Evolutionary conservation across 2,888 invertebrate species (phyloP).

Genomic region (Lycocerus yunnanus): DNA sequence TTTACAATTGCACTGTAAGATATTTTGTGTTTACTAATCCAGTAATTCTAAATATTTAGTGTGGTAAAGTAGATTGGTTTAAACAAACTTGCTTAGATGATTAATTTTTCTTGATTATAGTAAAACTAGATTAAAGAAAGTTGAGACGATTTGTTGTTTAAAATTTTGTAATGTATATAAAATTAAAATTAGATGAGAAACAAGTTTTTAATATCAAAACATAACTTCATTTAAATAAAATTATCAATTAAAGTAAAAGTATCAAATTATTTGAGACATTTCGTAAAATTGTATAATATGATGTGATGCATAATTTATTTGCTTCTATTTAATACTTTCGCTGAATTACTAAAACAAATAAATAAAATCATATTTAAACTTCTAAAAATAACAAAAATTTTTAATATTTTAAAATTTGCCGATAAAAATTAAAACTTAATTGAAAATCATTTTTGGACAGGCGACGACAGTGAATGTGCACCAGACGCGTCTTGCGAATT

Average conservation of each 20-base stretch:
- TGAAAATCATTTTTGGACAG: slow-evolving; percentile 13
- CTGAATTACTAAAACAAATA: background rate
- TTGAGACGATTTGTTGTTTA: background rate
- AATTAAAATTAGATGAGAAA: background rate
- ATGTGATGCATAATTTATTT: background rate
- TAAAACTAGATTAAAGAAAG: background rate
- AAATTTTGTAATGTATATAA: background rate
- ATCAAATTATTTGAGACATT: background rate
- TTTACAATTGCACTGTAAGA: slow-evolving; percentile 27
- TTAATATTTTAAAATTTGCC: background rate
- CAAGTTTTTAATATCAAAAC: background rate
- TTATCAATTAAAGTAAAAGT: background rate
- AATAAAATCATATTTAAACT: background rate
- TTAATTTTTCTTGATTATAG: background rate
- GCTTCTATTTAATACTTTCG: background rate
- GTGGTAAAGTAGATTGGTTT: background rate
- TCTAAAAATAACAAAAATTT: background rate
- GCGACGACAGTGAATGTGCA: slow-evolving; percentile 55
- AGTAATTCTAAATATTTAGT: background rate
- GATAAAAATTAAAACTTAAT: background rate
- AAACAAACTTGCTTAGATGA: background rate
- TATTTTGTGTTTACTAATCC: background rate
- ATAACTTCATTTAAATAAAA: background rate
- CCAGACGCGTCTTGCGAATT: slow-evolving; percentile 86
- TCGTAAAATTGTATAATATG: background rate